Conservation (phyloP, 2,797 vertebrate species). For the Enteromius trimaculatus region DNA sequence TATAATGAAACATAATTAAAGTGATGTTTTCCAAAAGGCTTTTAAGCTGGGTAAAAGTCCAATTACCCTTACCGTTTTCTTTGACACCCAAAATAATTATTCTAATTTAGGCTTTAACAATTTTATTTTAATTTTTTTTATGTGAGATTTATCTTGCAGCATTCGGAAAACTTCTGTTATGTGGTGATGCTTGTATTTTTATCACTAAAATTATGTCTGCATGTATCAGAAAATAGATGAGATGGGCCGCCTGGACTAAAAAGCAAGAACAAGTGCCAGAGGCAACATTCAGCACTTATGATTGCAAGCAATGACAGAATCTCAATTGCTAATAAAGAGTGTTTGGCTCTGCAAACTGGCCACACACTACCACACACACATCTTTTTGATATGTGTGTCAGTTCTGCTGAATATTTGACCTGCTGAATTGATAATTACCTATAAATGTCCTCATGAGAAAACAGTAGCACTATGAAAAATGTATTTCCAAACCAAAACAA, state of each 20-base stretch:
- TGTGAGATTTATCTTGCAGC: background rate
- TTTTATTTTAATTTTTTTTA: background rate
- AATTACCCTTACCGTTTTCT: constrained; percentile 52
- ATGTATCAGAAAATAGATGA: constrained; percentile 19
- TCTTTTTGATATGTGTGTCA: background rate
- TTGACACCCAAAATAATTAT: constrained; percentile 46
- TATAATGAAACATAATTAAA: constrained; percentile 63
- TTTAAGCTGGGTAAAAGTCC: constrained; percentile 56
- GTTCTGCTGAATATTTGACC: background rate
- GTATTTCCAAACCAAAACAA: background rate
- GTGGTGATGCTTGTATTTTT: constrained; percentile 14
- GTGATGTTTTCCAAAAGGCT: constrained; percentile 64
- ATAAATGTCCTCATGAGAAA: background rate
- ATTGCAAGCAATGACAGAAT: constrained; percentile 2
- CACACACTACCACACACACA: background rate
- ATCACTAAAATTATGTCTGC: background rate
- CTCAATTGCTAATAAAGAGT: constrained; percentile 1
- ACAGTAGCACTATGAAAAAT: constrained; percentile 5
- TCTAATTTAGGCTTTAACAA: constrained; percentile 35
- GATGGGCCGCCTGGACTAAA: constrained; percentile 1
- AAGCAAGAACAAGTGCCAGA: constrained; percentile 12
- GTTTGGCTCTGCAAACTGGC: constrained; percentile 18
- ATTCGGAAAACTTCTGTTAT: background rate
- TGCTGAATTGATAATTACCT: background rate
- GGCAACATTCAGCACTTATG: constrained; percentile 2